A percentile compares a stretch with the other conserved stretches of the same genome.
Conservation (phyloP, 2,113 vertebrate species). For the Cricetomys ansorgei region DNA sequence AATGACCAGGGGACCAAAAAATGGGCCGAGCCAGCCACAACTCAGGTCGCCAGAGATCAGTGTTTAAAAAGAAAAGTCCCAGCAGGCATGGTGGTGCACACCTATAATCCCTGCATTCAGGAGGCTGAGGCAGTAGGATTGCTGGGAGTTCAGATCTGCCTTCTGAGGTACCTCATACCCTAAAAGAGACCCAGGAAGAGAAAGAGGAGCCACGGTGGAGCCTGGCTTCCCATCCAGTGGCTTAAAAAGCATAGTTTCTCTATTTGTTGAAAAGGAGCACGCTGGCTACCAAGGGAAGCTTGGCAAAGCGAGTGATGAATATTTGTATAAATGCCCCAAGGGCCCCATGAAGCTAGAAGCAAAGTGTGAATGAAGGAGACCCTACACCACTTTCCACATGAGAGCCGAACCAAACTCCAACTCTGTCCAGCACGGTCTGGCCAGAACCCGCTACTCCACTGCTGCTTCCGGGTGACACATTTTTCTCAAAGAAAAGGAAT, state of each 20-base stretch:
- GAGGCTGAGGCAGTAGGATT: neutral
- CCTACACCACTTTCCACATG: accelerated
- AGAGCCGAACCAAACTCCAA: neutral
- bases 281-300: neutral
- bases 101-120: neutral
- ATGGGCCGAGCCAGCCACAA: accelerated
- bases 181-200: neutral
- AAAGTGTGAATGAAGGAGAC: neutral
- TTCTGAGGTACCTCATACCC: neutral
- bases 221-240: neutral
- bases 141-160: neutral
- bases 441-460: neutral
- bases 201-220: neutral
- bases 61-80: neutral
- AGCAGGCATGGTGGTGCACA: neutral
- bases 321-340: neutral
- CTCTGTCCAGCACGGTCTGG: neutral
- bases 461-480: neutral
- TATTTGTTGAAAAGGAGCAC: neutral
- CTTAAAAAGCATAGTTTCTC: neutral
- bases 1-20: neutral
- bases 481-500: constrained; percentile 54
- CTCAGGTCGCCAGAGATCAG: too few relatives aligned
- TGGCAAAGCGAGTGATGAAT: neutral
- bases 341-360: neutral